Percentiles rank a stretch among this genome's conserved stretches.
These are phyloP conservation scores for Perca schrenkii DNA, from an alignment of 2,113 vertebrate species.

Conservation along the genomic window DNA sequence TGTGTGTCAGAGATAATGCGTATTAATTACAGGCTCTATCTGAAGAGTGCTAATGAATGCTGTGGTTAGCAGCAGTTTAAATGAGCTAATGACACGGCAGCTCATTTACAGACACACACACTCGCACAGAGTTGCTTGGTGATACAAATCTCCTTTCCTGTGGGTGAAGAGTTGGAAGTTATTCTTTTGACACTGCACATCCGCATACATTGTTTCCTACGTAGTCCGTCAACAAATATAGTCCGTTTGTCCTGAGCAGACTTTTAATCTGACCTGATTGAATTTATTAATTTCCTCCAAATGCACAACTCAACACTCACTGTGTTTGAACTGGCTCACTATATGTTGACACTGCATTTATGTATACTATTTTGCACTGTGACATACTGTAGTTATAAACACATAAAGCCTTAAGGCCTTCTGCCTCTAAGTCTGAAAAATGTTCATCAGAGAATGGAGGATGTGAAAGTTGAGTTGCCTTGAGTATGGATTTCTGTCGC, in stretches of 20 bases:
- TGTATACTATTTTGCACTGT: not conserved
- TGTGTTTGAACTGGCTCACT: not conserved
- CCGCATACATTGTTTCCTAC: conserved; percentile 26
- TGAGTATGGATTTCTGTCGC: conserved; percentile 1
- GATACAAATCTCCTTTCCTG: conserved; percentile 60
- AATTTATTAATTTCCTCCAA: not conserved
- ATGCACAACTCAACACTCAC: not conserved
- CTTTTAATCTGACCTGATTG: conserved; percentile 2
- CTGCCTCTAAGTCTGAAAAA: conserved; percentile 12
- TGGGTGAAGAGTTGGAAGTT: conserved; percentile 51
- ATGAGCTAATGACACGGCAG: conserved; percentile 79
- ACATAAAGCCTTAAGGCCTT: conserved; percentile 12
- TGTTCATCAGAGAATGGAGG: conserved; percentile 16
- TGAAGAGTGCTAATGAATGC: conserved; percentile 81
- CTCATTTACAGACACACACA: conserved; percentile 67
- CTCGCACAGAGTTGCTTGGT: conserved; percentile 18
- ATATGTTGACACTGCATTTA: conserved; percentile 2
- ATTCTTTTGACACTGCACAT: conserved; percentile 42
- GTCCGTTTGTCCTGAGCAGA: not conserved
- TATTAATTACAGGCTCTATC: conserved; percentile 83
- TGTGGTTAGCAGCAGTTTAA: conserved; percentile 78
- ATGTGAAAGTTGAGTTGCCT: not conserved
- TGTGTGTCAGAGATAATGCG: conserved; percentile 73
- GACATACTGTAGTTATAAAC: not conserved
- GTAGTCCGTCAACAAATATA: not conserved